Conservation (phyloP, 2,797 vertebrate species). For the Alca torda region DNA sequence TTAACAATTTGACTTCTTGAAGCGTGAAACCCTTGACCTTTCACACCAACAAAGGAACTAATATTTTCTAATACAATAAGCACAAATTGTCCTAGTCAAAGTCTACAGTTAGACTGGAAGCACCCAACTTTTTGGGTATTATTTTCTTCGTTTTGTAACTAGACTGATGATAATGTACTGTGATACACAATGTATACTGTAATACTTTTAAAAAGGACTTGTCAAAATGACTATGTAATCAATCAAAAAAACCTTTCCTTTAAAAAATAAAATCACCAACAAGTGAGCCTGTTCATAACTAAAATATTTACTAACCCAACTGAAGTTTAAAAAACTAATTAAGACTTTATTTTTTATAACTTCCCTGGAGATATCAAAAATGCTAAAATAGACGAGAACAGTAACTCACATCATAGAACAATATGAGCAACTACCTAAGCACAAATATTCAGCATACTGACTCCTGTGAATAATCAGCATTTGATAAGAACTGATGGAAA, state of each 20-base stretch:
- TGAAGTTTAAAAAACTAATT: not conserved
- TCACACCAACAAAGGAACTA: not conserved
- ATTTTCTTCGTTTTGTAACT: not conserved
- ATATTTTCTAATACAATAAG: not conserved
- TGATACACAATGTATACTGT: not conserved
- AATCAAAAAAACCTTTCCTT: not conserved
- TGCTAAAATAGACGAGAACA: not conserved
- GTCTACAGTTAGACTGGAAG: not conserved
- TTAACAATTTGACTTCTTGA: not conserved
- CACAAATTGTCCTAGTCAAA: not conserved
- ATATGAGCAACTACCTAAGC: not conserved
- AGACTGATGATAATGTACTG: not conserved
- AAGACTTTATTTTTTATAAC: not conserved
- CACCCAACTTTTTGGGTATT: not conserved
- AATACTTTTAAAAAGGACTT: not conserved
- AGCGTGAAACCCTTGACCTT: not conserved
- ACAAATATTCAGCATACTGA: not conserved
- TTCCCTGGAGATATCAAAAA: not conserved
- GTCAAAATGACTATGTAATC: not conserved
- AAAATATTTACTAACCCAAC: not conserved
- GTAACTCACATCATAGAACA: not conserved
- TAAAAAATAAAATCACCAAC: not conserved
- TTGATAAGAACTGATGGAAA: not conserved
- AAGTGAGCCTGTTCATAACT: not conserved
- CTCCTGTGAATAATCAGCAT: not conserved